Evolutionary conservation across 92 coral and sea anemone species (phyloP), one percentile per base, ranked within the genome.

Genomic region (Galaxea fascicularis): DNA sequence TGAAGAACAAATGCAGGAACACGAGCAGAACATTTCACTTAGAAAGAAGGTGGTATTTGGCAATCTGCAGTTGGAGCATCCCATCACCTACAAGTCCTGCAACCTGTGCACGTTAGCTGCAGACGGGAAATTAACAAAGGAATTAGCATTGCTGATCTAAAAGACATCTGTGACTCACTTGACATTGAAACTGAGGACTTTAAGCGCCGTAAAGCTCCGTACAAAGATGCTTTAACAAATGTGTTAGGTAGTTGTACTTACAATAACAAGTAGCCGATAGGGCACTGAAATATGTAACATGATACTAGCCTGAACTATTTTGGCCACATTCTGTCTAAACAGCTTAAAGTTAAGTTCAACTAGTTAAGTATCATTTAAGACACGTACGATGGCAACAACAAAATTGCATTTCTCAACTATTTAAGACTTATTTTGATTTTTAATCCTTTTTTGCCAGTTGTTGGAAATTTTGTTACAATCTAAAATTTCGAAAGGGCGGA

Each of bases 121-220:
- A 70, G 79, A 82, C 41, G 79, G 87, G 58, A 82, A 82, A 71
- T 44, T 82, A 58, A 27, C 51, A 57, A 70, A 39, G 87, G 71
- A 82, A 82, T 72, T 82, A 82, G 79, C 56, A 82, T 82, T 54
- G 78, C 87, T 58, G 87, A 80, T 65, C 74, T 79, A 65, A 79
- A 64, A 77, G 82, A 77, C 54, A 77, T 77, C 56, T 71, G 82
- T 77, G 70, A 77, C 71, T 77, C 67, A 16, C 53, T 77, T 77
- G 82, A 77, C 71, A 77, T 77, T 77, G 71, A 77, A 58, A 53
- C 71, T 58, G 82, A 66, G 26, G 64, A 79, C 85, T 79, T 79
- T 79, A 66, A 79, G 76, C 65, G 84, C 62, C 84, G 84, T 64
- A 79, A 79, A 79, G 84, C 84, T 79, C 84, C 84, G 47, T 65